These are phyloP conservation scores for Melanotus villosus DNA, from an alignment of 2,888 invertebrate species.

Conservation along the genomic window DNA sequence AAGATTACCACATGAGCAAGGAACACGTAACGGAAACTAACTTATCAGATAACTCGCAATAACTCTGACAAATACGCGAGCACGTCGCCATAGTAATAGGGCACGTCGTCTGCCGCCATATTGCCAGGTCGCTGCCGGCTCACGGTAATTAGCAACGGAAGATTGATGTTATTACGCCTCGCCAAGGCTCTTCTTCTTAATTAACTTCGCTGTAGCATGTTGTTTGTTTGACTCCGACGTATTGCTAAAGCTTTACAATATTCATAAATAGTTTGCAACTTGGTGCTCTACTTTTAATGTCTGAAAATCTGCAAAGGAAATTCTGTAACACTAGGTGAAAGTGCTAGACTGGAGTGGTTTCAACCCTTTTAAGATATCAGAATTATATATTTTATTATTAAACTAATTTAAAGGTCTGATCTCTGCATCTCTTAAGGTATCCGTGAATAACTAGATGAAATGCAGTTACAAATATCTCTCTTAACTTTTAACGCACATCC, in stretches of 20 bases:
- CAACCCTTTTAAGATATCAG: too few relatives aligned
- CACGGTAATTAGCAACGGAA: slow-evolving; percentile 58
- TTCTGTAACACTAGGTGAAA: too few relatives aligned
- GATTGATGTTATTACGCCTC: slow-evolving; percentile 60
- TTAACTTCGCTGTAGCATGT: slow-evolving; percentile 57
- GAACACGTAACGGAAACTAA: slow-evolving; percentile 44
- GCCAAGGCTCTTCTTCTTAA: slow-evolving; percentile 59
- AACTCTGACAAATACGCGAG: slow-evolving; percentile 47
- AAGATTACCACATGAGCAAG: slow-evolving; percentile 36
- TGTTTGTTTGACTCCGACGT: slow-evolving; percentile 53
- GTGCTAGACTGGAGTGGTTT: too few relatives aligned
- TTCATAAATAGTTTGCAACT: slow-evolving; percentile 39
- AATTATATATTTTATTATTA: too few relatives aligned
- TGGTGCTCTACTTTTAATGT: slow-evolving; percentile 14
- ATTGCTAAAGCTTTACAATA: slow-evolving; percentile 43
- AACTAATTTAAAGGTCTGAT: too few relatives aligned
- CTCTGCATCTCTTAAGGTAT: too few relatives aligned
- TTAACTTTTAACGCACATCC: too few relatives aligned
- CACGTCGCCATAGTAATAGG: slow-evolving; percentile 50
- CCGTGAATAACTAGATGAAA: too few relatives aligned
- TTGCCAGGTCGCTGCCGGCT: slow-evolving; percentile 55
- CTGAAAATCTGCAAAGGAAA: background rate
- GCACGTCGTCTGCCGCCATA: slow-evolving; percentile 53
- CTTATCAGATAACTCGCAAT: slow-evolving; percentile 46
- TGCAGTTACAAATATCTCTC: too few relatives aligned